Evolutionary conservation across 1,140 invertebrate genomes (phyloP).

Genomic region (Caenorhabditis brenneri): DNA sequence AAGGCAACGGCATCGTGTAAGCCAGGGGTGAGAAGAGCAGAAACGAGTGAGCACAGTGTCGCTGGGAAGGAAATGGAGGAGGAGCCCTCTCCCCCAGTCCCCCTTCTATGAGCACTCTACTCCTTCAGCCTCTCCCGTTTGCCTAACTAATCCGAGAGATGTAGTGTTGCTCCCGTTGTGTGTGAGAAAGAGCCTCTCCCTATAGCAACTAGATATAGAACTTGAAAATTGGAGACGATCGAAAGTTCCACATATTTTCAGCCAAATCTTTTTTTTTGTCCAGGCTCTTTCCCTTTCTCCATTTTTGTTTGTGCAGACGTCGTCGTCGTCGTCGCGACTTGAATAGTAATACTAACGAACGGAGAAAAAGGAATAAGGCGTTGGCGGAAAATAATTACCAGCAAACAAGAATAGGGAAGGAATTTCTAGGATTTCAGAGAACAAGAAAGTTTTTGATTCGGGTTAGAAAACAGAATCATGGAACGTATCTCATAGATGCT

Average conservation of each 20-base stretch:
- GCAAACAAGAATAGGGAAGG: neutral
- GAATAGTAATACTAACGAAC: neutral
- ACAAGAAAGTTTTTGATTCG: too few relatives aligned
- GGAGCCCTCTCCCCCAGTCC: neutral
- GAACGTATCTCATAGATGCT: too few relatives aligned
- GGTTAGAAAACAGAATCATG: too few relatives aligned
- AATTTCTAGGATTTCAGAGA: neutral
- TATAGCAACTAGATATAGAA: slow-evolving; percentile 26
- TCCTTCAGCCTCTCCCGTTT: neutral
- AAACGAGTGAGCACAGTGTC: slow-evolving; percentile 10
- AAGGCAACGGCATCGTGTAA: slow-evolving; percentile 34
- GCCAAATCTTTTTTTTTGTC: neutral
- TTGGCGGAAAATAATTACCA: neutral
- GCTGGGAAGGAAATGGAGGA: neutral
- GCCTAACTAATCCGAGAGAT: slow-evolving; percentile 16
- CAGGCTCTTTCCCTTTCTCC: neutral
- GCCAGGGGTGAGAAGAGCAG: slow-evolving; percentile 38
- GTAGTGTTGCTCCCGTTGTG: neutral
- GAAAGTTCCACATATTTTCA: neutral
- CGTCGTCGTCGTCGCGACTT: neutral
- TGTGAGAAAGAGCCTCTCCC: neutral
- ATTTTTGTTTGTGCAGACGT: neutral
- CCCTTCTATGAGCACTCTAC: slow-evolving; percentile 19
- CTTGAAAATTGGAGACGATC: neutral
- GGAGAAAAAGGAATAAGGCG: neutral